Base-by-base conservation (phyloP, 2,797 vertebrate species). In the Characodon lateralis region DNA sequence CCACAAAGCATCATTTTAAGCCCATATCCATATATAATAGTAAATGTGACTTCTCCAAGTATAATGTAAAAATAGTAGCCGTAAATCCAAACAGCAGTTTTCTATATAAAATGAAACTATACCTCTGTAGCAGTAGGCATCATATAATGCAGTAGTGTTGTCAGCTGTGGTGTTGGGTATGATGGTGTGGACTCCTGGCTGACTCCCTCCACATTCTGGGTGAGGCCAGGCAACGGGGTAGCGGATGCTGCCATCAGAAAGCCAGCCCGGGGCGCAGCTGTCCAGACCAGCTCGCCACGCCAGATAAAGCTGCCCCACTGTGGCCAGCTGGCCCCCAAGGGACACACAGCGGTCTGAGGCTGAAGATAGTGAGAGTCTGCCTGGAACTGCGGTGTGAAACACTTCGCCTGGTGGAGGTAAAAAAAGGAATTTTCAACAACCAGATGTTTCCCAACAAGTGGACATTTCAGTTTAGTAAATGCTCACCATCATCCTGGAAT, bases 71-170 rank as follows among this genome's bases (percentile, higher is more conserved):
- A 35, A 3, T 7, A 65, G 61, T 35, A n/a, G 41, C 24, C 0
- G 12, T 68, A 58, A 71, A 71, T 5, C 3, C 26, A 69, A 13
- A 1, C n/a, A 6, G 8, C 46, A 18, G 31, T 26, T 55, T 39
- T 70, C 48, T 71, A 9, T 48, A 51, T 55, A 20, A 22, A 6
- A 2, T 35, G 9, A 7, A 18, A 24, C 24, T 2, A 20, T 83
- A 98, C 98, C 98, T 96, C 95, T 95, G 86, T 96, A 98, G 94
- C 98, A 99, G 89, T 97, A 99, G 2, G 96, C 96, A 0, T 97
- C 96, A 20, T 97, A 98, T 0, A 92, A 94, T 0, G 85, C 91
- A 0, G 93, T 69, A 0, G 89, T 78, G 1, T 96, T 92, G 0
- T 96, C 97, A 0, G 94, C 89, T 5, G 97, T 96, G 46, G 89